Evolutionary conservation across 2,797 vertebrate species (phyloP), one percentile per base, ranked within the genome.

Genomic region (Gephyroberyx darwinii): DNA sequence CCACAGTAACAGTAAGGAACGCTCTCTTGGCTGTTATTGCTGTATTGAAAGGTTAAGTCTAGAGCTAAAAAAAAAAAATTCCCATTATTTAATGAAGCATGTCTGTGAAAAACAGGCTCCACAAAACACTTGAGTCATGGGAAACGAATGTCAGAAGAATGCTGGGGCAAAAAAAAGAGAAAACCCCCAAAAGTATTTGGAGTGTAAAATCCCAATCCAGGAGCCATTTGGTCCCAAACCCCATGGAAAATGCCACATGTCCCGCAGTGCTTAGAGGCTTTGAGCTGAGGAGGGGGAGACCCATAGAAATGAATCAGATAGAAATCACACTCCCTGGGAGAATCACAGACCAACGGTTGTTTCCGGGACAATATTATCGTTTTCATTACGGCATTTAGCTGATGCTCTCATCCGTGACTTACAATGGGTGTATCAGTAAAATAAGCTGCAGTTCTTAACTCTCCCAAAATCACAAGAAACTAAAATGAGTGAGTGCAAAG

Each of bases 341-440:
- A 4, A 37, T 47, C 58, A 45, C 22, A 74, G 33, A 68, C 59
- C 51, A 35, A 14, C 1, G 2, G 65, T 76, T 12, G 75, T 86
- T 80, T 72, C 84, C 84, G 80, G 82, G 74, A 86, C 73, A 86
- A 86, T 84, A 65, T 55, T 59, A 71, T 74, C 51, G 67, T 70
- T 83, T 61, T 74, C 37, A 10, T 39, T 9, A 12, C 9, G 37
- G 37, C 37, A 39, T 39, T 39, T 39, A 10, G 37, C 35, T 9
- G 35, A 9, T 6, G 35, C 35, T 6, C 35, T 37, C 35, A 37
- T 37, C 35, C 1, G 37, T 9, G 8, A 12, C 37, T 39, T 39
- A 12, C 37, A 39, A 39, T 9, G 45, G 76, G 53, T 26, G 50
- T 62, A 74, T 77, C 71, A 64, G 60, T 57, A 65, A 59, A 78